Percentiles rank a stretch among this genome's conserved stretches.
These are phyloP conservation scores for Dryobota labecula DNA, from an alignment of 2,888 invertebrate genomes.

Conservation along the genomic window DNA sequence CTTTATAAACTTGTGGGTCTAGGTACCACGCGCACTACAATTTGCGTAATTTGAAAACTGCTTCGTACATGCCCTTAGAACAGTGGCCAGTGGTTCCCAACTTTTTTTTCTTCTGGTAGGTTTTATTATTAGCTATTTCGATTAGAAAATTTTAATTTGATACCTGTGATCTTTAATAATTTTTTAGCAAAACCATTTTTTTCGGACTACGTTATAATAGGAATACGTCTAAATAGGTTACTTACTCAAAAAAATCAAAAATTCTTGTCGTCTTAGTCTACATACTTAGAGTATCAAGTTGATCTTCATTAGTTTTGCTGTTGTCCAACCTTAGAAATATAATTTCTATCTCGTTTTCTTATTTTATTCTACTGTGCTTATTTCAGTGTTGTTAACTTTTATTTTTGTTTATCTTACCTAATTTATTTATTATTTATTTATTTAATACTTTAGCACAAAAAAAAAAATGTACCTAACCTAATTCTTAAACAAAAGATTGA, in stretches of 20 bases:
- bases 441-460: too few relatives aligned
- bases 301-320: background rate
- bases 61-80: slow-evolving; percentile 59
- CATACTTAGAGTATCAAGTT: background rate
- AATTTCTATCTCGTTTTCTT: background rate
- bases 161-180: background rate
- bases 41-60: slow-evolving; percentile 77
- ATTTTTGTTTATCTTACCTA: background rate
- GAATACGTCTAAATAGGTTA: background rate
- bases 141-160: background rate
- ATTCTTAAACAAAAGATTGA: slow-evolving; percentile 49
- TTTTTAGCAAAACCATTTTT: background rate
- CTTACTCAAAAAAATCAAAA: background rate
- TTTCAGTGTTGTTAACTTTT: background rate
- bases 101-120: background rate
- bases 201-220: background rate
- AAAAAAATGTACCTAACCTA: too few relatives aligned
- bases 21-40: slow-evolving; percentile 66
- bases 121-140: background rate
- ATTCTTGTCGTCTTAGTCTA: background rate
- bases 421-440: too few relatives aligned
- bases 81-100: slow-evolving; percentile 57
- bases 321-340: background rate
- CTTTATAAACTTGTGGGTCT: slow-evolving; percentile 53
- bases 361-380: background rate